Evolutionary conservation across 2,113 vertebrate genomes (phyloP).

Genomic region (Rhea pennata): DNA sequence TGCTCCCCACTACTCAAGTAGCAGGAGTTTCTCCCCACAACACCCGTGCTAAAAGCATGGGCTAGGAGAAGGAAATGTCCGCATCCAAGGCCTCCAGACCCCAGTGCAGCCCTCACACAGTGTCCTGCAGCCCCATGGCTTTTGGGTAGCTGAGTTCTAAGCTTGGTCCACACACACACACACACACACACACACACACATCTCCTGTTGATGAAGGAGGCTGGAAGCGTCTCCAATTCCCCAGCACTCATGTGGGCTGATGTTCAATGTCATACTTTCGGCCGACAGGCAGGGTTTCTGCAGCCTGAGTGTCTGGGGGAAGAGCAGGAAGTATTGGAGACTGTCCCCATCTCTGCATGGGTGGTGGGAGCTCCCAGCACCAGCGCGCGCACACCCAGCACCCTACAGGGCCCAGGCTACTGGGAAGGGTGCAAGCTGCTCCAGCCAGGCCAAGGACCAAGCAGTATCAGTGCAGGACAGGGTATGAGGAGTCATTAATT

Average conservation of each 20-base stretch:
- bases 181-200: not conserved
- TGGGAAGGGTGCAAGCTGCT: not conserved
- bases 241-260: not conserved
- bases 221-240: not conserved
- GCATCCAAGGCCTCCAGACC: accelerated
- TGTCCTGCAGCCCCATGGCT: accelerated
- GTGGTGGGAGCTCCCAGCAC: not conserved
- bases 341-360: not conserved
- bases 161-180: not conserved
- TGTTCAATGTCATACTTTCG: accelerated
- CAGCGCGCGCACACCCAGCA: not conserved
- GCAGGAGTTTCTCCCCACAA: not conserved
- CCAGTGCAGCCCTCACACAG: not conserved
- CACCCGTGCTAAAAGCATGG: not conserved
- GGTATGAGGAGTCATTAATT: constrained; percentile 45
- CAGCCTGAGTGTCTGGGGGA: not conserved
- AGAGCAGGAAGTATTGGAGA: not conserved
- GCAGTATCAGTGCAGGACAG: not conserved
- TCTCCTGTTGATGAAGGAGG: not conserved
- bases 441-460: not conserved
- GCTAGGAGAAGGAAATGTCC: not conserved
- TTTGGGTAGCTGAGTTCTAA: not conserved
- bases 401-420: not conserved
- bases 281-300: not conserved
- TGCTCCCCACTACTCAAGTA: no score